Evolutionary conservation across 2,797 vertebrate genomes (phyloP).

Genomic region (Pangasius djambal): DNA sequence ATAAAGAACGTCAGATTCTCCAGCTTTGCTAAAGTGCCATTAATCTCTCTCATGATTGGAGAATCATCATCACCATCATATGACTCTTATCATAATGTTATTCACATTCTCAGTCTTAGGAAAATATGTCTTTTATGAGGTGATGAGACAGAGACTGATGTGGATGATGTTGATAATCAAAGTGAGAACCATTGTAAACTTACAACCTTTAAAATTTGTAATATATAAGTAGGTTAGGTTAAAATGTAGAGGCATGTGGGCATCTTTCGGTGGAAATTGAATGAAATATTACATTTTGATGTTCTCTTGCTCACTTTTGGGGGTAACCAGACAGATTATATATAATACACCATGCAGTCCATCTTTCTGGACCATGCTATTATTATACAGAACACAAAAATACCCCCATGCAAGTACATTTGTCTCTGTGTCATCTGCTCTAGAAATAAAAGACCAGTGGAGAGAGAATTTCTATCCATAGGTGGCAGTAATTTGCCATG

Average conservation of each 20-base stretch:
- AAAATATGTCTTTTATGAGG: not conserved
- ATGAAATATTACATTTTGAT: not conserved
- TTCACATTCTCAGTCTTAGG: not conserved
- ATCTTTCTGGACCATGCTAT: not conserved
- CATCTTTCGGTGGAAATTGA: not conserved
- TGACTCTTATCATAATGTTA: not conserved
- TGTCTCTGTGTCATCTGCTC: not conserved
- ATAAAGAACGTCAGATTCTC: slow-evolving; percentile 8
- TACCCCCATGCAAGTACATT: not conserved
- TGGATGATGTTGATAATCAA: not conserved
- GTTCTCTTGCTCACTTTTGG: not conserved
- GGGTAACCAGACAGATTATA: not conserved
- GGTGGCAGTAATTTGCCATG: slow-evolving; percentile 58
- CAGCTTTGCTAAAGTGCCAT: not conserved
- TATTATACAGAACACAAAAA: not conserved
- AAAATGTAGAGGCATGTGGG: not conserved
- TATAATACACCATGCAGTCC: not conserved
- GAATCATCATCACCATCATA: not conserved
- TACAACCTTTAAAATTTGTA: not conserved
- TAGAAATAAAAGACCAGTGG: slow-evolving; percentile 33
- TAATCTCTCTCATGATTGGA: slow-evolving; percentile 8
- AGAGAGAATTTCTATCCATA: slow-evolving; percentile 47
- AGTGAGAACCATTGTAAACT: not conserved
- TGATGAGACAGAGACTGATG: not conserved
- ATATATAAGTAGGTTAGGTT: not conserved